Base-by-base conservation (phyloP, 2,888 invertebrate species). In the Drosophila picticornis region DNA sequence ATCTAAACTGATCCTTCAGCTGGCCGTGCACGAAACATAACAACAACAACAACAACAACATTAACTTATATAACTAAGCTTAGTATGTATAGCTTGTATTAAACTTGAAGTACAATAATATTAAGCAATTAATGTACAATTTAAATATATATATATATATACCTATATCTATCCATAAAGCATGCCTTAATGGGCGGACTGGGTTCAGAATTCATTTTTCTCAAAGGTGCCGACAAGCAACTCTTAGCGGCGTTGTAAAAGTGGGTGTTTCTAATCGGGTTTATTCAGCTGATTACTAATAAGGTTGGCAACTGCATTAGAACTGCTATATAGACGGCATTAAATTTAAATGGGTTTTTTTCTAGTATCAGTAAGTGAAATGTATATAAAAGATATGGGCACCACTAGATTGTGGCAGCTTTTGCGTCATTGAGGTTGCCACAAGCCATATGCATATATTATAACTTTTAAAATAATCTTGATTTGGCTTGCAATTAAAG, bases 21-120 rank as follows among this genome's bases (percentile, higher is more conserved):
- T 90, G 83, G 80, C 85, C 83, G 88, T 78, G 32, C 32, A 40
- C 7, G 13, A 61, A 1, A 48, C 3, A 27, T 9, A n/a, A 4
- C 22, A 52, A 31, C 31, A 31, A 51, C 29, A 50, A 16, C 19
- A 22, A 51, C n/a, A 51, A 2, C 3, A 50, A 22, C 22, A 53
- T 22, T 6, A 66, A 52, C 4, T 4, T 11, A 7, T 16, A 34
- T 29, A 55, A 48, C 32, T 34, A 38, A 48, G 67, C 13, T 69
- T 31, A 68, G 32, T 40, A 57, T 57, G 36, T 70, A 48, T 34
- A 34, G 29, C n/a, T 4, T 66, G 22, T 52, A 53, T 27, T 38
- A 27, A 56, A 70, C n/a, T 52, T 38, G 29, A 57, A 52, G 25
- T 38, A 46, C 34, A 55, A 55, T 48, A 46, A 46, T 57, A 60